These are phyloP conservation scores for Griposia aprilina DNA, from an alignment of 2,888 invertebrate genomes.

Conservation along the genomic window DNA sequence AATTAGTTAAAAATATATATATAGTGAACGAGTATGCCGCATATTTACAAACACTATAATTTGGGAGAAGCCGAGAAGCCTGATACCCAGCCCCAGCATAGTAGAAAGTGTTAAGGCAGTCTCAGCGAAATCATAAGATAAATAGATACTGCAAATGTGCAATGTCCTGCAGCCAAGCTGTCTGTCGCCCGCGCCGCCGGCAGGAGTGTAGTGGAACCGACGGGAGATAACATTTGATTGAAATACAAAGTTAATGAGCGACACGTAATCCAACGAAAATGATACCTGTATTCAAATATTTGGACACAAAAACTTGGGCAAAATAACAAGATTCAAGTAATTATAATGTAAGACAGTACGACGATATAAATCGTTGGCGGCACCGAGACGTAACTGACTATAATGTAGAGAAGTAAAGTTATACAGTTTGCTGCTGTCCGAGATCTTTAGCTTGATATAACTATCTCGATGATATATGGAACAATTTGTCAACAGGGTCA, in stretches of 20 bases:
- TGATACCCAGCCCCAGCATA: not conserved
- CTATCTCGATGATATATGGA: conserved; percentile 2
- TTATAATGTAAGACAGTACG: conserved; percentile 21
- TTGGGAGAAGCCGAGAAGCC: not conserved
- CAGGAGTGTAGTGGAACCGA: not conserved
- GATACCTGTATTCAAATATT: not conserved
- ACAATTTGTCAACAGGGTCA: conserved; percentile 13
- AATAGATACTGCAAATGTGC: not conserved
- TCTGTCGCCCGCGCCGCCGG: conserved; percentile 10
- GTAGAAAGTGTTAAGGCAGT: not conserved
- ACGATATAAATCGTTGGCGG: not conserved
- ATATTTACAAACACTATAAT: not conserved
- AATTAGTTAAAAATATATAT: too few species aligned
- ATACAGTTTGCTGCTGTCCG: not conserved
- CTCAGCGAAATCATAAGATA: too few species aligned
- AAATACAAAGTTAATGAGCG: not conserved
- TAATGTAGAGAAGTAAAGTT: not conserved
- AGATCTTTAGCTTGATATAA: not conserved
- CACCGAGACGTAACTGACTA: conserved; percentile 1
- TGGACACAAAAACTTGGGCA: conserved; percentile 25
- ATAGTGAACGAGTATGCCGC: too few species aligned
- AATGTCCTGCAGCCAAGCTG: conserved; percentile 5
- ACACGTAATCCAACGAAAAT: not conserved
- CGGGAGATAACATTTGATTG: not conserved
- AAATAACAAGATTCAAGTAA: conserved; percentile 8